These are phyloP conservation scores for Orientallactaga sibirica DNA, from an alignment of 2,797 vertebrate species.

Conservation along the genomic window DNA sequence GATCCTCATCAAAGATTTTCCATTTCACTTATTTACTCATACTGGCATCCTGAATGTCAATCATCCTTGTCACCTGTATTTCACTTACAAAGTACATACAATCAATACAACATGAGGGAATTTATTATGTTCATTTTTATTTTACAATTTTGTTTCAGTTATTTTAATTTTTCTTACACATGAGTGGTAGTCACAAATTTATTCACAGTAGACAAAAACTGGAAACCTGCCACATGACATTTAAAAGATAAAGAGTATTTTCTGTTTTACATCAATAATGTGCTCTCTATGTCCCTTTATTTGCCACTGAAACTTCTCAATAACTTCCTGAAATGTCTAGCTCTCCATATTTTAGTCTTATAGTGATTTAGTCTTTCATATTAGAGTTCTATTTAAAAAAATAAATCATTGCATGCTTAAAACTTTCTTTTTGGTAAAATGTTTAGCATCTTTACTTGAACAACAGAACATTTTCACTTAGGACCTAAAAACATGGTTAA, in stretches of 20 bases:
- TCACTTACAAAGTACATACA: neutral
- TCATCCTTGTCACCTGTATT: neutral
- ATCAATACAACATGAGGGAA: neutral
- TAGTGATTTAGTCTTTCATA: neutral
- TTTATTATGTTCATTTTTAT: neutral
- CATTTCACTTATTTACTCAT: neutral
- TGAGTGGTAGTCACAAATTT: neutral
- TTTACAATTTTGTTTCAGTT: neutral
- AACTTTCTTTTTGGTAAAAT: no score
- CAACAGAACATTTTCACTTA: no score
- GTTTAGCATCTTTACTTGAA: no score
- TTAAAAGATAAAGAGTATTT: neutral
- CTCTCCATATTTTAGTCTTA: neutral
- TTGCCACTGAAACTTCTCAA: neutral
- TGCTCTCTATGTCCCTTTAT: neutral
- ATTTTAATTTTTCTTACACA: neutral
- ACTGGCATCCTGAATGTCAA: neutral
- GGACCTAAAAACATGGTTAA: no score
- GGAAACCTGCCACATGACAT: neutral
- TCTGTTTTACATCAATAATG: neutral
- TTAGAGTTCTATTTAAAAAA: neutral
- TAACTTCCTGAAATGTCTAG: neutral
- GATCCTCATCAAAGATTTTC: neutral
- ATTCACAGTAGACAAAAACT: neutral
- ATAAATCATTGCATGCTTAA: neutral